Evolutionary conservation across 2,797 vertebrate genomes (phyloP).

Genomic region (Coracias cyanogaster): DNA sequence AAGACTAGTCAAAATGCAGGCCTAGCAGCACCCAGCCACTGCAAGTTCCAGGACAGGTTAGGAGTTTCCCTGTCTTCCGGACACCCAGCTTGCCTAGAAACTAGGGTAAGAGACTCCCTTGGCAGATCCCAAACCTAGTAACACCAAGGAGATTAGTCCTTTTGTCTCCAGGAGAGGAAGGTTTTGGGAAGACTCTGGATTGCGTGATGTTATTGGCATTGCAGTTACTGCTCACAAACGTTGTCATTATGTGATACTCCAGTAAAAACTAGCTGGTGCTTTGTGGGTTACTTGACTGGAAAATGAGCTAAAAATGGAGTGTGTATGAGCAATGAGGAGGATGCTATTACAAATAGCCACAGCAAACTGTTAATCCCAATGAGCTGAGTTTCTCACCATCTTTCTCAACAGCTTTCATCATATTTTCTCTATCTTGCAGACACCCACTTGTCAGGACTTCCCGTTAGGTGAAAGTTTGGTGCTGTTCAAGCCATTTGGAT

Average conservation of each 20-base stretch:
- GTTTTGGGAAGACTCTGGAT: background rate
- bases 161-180: background rate
- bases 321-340: background rate
- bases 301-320: slow-evolving; percentile 31
- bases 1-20: background rate
- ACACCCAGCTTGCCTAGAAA: background rate
- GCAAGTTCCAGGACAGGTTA: background rate
- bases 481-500: slow-evolving; percentile 5
- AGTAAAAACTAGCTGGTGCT: background rate
- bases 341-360: background rate
- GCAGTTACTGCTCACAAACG: background rate
- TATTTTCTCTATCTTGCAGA: background rate
- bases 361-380: background rate
- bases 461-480: background rate
- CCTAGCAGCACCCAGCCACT: background rate
- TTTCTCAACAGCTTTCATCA: background rate
- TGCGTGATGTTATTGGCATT: background rate
- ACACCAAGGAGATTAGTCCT: background rate
- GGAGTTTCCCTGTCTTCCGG: background rate
- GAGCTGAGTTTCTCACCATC: background rate
- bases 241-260: accelerated
- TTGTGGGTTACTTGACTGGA: slow-evolving; percentile 9
- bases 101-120: background rate
- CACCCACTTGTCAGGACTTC: background rate
- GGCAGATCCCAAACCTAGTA: background rate